Percentiles rank a stretch among this genome's conserved stretches.
Conservation (phyloP, 2,888 invertebrate genomes). For the Cheilosia grossa region DNA sequence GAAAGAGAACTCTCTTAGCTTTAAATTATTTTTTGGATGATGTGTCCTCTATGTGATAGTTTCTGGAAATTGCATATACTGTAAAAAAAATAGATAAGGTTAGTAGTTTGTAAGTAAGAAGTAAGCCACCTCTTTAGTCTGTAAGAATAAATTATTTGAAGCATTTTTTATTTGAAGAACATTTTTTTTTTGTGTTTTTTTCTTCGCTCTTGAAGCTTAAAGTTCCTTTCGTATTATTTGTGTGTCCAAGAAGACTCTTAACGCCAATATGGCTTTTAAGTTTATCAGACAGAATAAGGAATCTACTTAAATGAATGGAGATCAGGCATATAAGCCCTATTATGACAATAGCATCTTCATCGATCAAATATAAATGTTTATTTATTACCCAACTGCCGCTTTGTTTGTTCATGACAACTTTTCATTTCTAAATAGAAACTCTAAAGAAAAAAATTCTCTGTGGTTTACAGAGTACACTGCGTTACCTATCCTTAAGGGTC, state of each 20-base stretch:
- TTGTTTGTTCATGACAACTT: no score
- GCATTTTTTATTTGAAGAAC: background rate
- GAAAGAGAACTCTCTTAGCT: slow-evolving; percentile 8
- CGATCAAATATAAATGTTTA: no score
- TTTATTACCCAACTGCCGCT: no score
- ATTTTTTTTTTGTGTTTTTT: background rate
- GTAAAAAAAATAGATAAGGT: slow-evolving; percentile 12
- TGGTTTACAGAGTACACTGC: no score
- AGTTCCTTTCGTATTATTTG: no score
- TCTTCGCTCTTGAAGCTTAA: background rate
- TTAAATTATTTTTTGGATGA: slow-evolving; percentile 25
- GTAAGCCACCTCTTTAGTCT: slow-evolving; percentile 9
- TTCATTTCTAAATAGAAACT: no score
- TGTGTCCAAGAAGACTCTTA: background rate
- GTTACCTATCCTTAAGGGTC: no score
- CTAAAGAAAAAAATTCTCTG: no score
- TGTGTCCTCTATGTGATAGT: slow-evolving; percentile 57
- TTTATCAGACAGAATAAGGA: no score
- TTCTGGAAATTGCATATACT: slow-evolving; percentile 14
- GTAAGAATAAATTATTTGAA: slow-evolving; percentile 40
- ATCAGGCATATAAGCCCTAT: no score
- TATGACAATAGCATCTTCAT: no score
- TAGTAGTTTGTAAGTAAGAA: slow-evolving; percentile 30
- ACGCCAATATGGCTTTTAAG: no score
- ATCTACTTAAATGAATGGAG: background rate